Base-by-base conservation (phyloP, 1,140 invertebrate genomes). In the Choristoneura fumiferana region DNA sequence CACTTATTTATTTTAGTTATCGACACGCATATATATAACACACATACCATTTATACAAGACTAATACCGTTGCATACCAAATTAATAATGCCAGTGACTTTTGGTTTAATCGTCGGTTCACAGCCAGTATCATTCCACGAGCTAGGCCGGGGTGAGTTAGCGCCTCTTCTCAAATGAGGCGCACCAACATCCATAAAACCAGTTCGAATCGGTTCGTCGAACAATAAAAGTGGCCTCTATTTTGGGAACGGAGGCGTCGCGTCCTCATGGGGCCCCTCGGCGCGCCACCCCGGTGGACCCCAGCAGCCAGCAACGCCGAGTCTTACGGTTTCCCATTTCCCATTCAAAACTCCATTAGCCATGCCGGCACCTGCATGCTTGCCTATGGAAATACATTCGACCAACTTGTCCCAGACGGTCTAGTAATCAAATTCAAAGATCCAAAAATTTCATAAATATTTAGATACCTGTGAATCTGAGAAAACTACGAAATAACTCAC, bases 161-260 rank as follows among this genome's bases (percentile, higher is more conserved):
- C 64, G 67, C 36, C 67, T 69, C 69, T 61, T 71, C 73, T 75
- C 61, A 66, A 60, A 66, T 73, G 65, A 70, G 67, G 67, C 76
- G 69, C 75, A 17, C 68, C 64, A 49, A 54, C 54, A 58, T 63
- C 67, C 65, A 71, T 72, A 73, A 80, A 83, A 85, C 78, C 80
- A 78, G 78, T 80, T 73, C 71, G 62, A 71, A 73, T 76, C 72
- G 71, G 66, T 78, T 82, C 76, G 73, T 71, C 72, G 80, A 81
- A 81, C 62, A 69, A 75, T 71, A 75, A 71, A 69, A 67, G 60
- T 76, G 60, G 71, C 63, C 74, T 81, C 74, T 79, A 81, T 82
- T 83, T 82, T 69, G 74, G 79, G 80, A 78, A 77, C 74, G 40
- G n/a, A 70, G 73, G 14, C 66, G 76, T 71, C 65, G 77, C 60